Evolutionary conservation across 37 sponge, comb jelly and placozoan species (phyloP), one percentile per base, ranked within the genome.

Genomic region (Lycopodina hypogea): DNA sequence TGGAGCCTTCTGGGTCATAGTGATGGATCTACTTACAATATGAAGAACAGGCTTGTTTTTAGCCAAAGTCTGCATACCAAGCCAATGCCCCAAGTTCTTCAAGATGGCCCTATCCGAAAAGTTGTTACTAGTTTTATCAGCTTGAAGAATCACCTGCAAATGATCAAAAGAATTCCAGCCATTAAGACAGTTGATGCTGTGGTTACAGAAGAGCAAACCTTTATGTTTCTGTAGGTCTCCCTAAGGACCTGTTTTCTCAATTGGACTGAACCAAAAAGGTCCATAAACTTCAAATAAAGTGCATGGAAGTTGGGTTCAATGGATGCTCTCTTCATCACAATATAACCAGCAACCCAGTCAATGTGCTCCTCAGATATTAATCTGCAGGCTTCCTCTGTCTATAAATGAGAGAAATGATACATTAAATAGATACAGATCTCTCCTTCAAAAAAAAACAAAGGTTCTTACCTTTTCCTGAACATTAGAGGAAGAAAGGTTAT

Each of bases 171-270:
- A 68, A 68, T 14, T 8, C 19, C 68, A 8, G n/a, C n/a, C n/a
- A n/a, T n/a, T n/a, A n/a, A n/a, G 4, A 45, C 48, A 45, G 48
- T 4, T 4, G 48, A 45, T 4, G 48, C 8, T 12, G 48, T 60
- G 61, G 4, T 29, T 17, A 12, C 17, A 28, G 4, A 33, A 3
- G 6, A 30, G n/a, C 68, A 11, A 18, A 97, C 97, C 88, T 95
- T 98, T 52, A 98, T 98, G 71, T 98, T 98, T 52, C 93, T 72
- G 75, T 93, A 91, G 22, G 99, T 95, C 82, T 98, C 99, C 48
- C 42, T 62, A n/a, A 98, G 85, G 0, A 93, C 92, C 1, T 69
- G 48, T 56, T 72, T 73, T 1, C 81, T 50, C 26, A 96, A 78
- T 35, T 39, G 72, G 39, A 51, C 32, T n/a, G 69, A 56, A 58